A percentile compares a stretch with the other conserved stretches of the same genome.
These are phyloP conservation scores for Planococcus citri DNA, from an alignment of 1,140 invertebrate species.

Conservation along the genomic window DNA sequence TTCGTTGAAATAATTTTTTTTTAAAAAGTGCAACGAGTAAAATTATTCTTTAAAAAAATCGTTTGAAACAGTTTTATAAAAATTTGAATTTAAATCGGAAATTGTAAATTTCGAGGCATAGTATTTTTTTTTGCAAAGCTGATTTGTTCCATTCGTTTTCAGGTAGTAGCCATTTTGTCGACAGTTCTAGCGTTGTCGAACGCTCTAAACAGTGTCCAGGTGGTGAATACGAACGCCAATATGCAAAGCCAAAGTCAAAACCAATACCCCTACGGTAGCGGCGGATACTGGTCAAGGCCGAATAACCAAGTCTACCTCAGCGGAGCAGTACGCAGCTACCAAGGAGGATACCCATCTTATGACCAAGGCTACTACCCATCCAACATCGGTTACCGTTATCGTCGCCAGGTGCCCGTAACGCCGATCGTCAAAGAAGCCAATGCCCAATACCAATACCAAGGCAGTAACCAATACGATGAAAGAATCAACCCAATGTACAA, in stretches of 20 bases:
- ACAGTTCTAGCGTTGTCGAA: not conserved
- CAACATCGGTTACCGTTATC: not conserved
- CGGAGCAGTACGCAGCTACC: slow-evolving; percentile 13
- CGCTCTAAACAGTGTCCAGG: not conserved
- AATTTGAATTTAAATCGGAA: too few species aligned
- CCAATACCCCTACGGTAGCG: not conserved
- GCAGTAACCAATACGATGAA: slow-evolving; percentile 16
- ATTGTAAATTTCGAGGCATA: too few species aligned
- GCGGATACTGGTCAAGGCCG: not conserved
- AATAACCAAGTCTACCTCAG: not conserved
- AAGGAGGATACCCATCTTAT: not conserved
- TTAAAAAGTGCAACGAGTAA: too few species aligned
- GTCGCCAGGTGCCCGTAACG: not conserved
- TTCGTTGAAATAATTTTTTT: too few species aligned
- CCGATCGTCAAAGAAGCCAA: slow-evolving; percentile 13
- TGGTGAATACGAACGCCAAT: slow-evolving; percentile 15
- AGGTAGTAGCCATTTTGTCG: not conserved
- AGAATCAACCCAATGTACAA: not conserved
- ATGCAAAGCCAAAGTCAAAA: not conserved
- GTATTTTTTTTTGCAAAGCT: too few species aligned
- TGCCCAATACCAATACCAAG: slow-evolving; percentile 7
- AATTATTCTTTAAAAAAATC: too few species aligned
- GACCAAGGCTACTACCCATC: not conserved
- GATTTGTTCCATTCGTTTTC: not conserved
- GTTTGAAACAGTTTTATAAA: too few species aligned